Base-by-base conservation (phyloP, 2,888 invertebrate genomes). In the Chrysolina oricalcia region DNA sequence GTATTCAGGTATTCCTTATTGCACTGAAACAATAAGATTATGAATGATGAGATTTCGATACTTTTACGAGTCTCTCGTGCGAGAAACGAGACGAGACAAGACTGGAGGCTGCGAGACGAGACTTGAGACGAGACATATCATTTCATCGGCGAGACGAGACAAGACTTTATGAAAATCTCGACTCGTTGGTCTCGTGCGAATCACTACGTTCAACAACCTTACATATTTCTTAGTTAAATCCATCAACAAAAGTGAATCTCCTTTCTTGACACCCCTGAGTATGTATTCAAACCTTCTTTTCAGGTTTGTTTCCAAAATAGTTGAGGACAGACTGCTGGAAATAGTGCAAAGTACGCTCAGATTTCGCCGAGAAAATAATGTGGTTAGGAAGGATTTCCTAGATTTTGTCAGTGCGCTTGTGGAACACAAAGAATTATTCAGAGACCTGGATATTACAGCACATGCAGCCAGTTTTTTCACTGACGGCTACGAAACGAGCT, bases 401-500 rank as follows among this genome's bases (percentile, higher is more conserved):
- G 88, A 90, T 78, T 80, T 88, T 19, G 82, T 90, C n/a, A 84
- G 84, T 66, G 86, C 88, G 6, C 69, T 90, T 35, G 21, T 23
- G 13, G 15, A 21, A 11, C 13, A 10, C 13, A 23, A 21, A 66
- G 62, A 40, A 41, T 46, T 43, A 13, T 65, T 87, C 0, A 86
- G 88, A 0, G 83, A 90, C n/a, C 87, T 90, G 2, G 82, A 91
- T 48, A 78, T 92, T 3, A 88, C 90, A 0, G 89, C 91, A 0
- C 91, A 92, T 74, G 90, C 91, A 1, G 88, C 91, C 23, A 82
- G 90, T 0, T 91, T 93, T 80, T 91, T 91, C 74, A 74, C 89
- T 89, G 91, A 90, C 53, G 90, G 90, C 1, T 90, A 88, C 78
- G 90, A 90, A 79, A 90, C 90, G 0, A 89, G 89, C 17, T 88